Evolutionary conservation across 1,140 invertebrate species (phyloP).

Genomic region (Aphaenogaster floridana): DNA sequence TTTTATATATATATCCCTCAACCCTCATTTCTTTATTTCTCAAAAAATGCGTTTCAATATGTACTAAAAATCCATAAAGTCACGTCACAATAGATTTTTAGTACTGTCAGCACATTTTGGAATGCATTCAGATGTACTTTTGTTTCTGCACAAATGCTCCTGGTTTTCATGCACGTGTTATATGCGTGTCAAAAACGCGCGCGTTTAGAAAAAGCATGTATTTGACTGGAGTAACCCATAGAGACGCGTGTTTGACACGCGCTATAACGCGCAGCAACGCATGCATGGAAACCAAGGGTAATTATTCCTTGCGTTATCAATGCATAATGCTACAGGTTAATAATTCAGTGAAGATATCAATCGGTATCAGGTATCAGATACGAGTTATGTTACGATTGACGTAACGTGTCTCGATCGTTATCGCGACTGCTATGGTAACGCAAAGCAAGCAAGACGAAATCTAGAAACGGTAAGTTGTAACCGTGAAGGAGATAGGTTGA

Average conservation of each 20-base stretch:
- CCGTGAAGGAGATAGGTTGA: background rate
- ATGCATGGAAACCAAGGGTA: too few species aligned
- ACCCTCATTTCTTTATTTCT: background rate
- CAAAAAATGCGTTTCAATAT: too few species aligned
- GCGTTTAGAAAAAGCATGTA: too few species aligned
- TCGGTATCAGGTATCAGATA: too few species aligned
- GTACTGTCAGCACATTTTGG: too few species aligned
- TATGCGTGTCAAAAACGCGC: too few species aligned
- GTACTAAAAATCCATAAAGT: too few species aligned
- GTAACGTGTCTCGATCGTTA: background rate
- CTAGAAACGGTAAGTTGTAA: background rate
- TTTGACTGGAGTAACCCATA: too few species aligned
- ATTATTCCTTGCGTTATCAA: background rate
- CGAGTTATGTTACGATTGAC: slow-evolving; percentile 15
- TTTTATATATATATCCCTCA: background rate
- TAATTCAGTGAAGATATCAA: background rate
- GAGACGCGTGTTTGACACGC: too few species aligned
- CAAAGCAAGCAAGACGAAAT: background rate
- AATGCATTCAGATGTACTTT: background rate
- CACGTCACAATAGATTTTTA: too few species aligned
- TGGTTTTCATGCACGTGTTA: background rate
- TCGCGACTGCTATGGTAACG: slow-evolving; percentile 48
- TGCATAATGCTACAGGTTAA: background rate
- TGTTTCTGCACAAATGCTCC: background rate
- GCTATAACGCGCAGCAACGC: too few species aligned